Evolutionary conservation across 92 coral and sea anemone species (phyloP).

Genomic region (Epizoanthus stellaris): DNA sequence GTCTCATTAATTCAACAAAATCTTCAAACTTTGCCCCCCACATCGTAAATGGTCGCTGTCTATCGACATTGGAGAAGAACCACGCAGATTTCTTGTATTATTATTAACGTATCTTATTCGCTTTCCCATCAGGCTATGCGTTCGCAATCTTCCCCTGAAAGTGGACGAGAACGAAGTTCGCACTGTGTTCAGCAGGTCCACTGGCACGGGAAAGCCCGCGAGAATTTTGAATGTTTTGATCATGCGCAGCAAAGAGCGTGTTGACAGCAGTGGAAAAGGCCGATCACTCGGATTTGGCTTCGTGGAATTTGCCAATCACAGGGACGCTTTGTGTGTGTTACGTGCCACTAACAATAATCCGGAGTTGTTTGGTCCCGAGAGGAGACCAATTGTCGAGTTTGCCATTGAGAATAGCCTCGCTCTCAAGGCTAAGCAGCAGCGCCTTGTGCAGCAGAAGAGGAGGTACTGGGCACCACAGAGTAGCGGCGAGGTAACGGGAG

Average conservation of each 20-base stretch:
- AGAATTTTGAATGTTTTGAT: slow-evolving; percentile 67
- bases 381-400: slow-evolving; percentile 97
- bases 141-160: slow-evolving; percentile 86
- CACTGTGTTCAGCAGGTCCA: slow-evolving; percentile 71
- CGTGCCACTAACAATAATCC: slow-evolving; percentile 95
- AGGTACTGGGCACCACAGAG: slow-evolving; percentile 38
- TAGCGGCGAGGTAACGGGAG: slow-evolving; percentile 31
- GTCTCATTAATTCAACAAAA: too few species aligned
- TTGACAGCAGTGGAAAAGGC: slow-evolving; percentile 81
- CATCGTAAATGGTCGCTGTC: neutral
- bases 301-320: slow-evolving; percentile 84
- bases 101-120: too few species aligned
- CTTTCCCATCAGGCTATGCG: slow-evolving; percentile 76
- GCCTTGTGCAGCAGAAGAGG: slow-evolving; percentile 52
- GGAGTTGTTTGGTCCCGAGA: slow-evolving; percentile 81
- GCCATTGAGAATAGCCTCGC: slow-evolving; percentile 90
- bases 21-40: too few species aligned
- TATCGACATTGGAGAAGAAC: neutral
- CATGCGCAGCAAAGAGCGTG: slow-evolving; percentile 89
- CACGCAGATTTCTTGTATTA: neutral
- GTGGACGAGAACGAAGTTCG: slow-evolving; percentile 70
- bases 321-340: slow-evolving; percentile 82
- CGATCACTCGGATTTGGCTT: slow-evolving; percentile 94
- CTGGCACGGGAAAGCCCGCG: slow-evolving; percentile 50
- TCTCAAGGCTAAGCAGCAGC: slow-evolving; percentile 83